Percentiles rank a stretch among this genome's conserved stretches.
Evolutionary conservation across 2,113 vertebrate genomes (phyloP).

Genomic region (Melanotaenia duboulayi): DNA sequence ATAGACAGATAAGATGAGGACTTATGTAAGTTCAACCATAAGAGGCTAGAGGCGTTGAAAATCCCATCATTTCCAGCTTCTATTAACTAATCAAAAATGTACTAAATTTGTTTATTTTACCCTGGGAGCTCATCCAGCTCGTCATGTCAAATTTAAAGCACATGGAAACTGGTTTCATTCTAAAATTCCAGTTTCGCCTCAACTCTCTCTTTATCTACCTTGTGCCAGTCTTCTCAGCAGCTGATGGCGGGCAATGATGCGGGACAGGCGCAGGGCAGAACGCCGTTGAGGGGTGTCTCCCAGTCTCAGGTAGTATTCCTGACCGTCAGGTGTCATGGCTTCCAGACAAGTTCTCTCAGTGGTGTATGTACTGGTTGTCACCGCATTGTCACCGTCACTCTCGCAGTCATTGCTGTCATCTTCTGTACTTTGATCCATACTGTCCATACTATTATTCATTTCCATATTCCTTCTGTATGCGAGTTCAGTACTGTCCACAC

Average conservation of each 20-base stretch:
- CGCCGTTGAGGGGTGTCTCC: slow-evolving; percentile 67
- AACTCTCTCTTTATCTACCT: slow-evolving; percentile 67
- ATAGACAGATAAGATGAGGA: background rate
- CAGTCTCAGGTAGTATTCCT: slow-evolving; percentile 80
- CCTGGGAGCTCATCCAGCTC: background rate
- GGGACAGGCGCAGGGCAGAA: slow-evolving; percentile 79
- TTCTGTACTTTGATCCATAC: background rate
- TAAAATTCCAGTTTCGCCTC: background rate
- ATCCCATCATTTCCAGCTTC: background rate
- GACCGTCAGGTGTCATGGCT: slow-evolving; percentile 74
- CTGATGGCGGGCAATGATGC: slow-evolving; percentile 79
- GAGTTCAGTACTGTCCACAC: background rate
- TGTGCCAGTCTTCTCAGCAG: slow-evolving; percentile 73
- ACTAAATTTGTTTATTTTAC: background rate
- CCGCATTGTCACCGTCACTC: slow-evolving; percentile 49
- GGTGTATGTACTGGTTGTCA: too few species aligned
- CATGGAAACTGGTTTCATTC: too few species aligned
- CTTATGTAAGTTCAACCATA: background rate
- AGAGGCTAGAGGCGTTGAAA: background rate
- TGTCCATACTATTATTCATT: background rate
- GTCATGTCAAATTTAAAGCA: background rate
- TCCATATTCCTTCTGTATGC: slow-evolving; percentile 7
- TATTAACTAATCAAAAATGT: background rate
- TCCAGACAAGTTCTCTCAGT: slow-evolving; percentile 66
- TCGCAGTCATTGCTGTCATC: slow-evolving; percentile 4